phyloP scores from a whole-genome alignment of 2,113 vertebrate species.

The Nothobranchius furzeri region DNA sequence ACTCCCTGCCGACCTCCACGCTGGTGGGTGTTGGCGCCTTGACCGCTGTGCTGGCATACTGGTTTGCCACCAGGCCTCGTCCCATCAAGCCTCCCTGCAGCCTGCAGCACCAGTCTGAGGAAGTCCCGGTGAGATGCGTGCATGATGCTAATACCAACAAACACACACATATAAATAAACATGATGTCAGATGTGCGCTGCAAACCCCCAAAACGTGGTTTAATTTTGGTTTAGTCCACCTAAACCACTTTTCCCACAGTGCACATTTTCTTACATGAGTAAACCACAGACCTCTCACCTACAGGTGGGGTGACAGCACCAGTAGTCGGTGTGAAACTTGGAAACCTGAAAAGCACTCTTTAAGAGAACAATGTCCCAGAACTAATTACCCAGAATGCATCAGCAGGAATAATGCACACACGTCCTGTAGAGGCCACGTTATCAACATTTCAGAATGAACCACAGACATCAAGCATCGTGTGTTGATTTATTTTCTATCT shows the following conservation, averaged over 20 bases:
- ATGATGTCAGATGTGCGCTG: too few species aligned
- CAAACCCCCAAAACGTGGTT: neutral
- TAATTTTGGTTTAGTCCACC: slow-evolving; percentile 1
- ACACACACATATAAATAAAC: neutral
- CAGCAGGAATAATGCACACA: neutral
- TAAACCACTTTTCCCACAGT: slow-evolving; percentile 1
- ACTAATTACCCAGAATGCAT: slow-evolving; percentile 1
- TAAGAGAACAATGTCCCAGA: neutral
- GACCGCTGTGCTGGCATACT: slow-evolving; percentile 90
- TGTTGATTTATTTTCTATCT: neutral
- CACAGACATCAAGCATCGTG: slow-evolving; percentile 1
- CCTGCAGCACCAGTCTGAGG: slow-evolving; percentile 89
- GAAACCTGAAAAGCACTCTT: neutral
- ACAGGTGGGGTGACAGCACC: neutral
- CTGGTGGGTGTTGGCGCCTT: slow-evolving; percentile 92
- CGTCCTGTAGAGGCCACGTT: slow-evolving; percentile 4
- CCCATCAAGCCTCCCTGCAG: slow-evolving; percentile 89
- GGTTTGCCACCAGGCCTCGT: slow-evolving; percentile 90
- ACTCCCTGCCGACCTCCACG: slow-evolving; percentile 86
- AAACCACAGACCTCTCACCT: neutral
- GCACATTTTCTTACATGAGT: neutral
- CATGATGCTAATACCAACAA: neutral
- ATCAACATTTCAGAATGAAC: slow-evolving; percentile 5
- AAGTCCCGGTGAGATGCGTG: slow-evolving; percentile 85
- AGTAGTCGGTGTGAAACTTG: slow-evolving; percentile 11